These are phyloP conservation scores for Nycticorax nycticorax DNA, from an alignment of 2,113 vertebrate species.

Conservation along the genomic window DNA sequence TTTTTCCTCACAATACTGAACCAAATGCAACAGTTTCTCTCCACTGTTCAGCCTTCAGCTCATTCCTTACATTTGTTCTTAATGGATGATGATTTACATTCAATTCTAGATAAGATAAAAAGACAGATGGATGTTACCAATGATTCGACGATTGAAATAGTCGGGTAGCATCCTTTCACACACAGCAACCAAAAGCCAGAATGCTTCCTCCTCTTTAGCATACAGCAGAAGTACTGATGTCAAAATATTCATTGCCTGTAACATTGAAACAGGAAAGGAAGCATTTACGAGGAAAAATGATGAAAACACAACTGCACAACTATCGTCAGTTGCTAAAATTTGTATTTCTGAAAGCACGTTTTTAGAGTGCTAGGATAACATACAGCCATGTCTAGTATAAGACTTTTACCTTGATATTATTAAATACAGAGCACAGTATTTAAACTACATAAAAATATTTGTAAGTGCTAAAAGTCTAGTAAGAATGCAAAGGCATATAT, in stretches of 20 bases:
- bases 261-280: neutral
- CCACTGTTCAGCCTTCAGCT: neutral
- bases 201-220: slow-evolving; percentile 97
- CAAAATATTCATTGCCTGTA: slow-evolving; percentile 97
- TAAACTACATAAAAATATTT: neutral
- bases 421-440: neutral
- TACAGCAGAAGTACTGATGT: slow-evolving; percentile 96
- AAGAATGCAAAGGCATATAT: neutral
- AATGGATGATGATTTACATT: neutral
- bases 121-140: slow-evolving; percentile 78
- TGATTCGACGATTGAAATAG: slow-evolving; percentile 96
- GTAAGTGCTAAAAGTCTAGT: neutral
- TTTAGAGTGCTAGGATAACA: neutral
- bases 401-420: neutral
- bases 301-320: neutral
- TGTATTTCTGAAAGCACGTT: neutral
- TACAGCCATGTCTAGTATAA: neutral
- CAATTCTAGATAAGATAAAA: neutral
- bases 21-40: neutral
- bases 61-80: neutral
- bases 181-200: slow-evolving; percentile 95
- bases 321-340: neutral
- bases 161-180: slow-evolving; percentile 97
- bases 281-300: neutral
- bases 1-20: neutral